These are phyloP conservation scores for Melanotaenia parkinsoni DNA, from an alignment of 2,797 vertebrate species.

Conservation along the genomic window DNA sequence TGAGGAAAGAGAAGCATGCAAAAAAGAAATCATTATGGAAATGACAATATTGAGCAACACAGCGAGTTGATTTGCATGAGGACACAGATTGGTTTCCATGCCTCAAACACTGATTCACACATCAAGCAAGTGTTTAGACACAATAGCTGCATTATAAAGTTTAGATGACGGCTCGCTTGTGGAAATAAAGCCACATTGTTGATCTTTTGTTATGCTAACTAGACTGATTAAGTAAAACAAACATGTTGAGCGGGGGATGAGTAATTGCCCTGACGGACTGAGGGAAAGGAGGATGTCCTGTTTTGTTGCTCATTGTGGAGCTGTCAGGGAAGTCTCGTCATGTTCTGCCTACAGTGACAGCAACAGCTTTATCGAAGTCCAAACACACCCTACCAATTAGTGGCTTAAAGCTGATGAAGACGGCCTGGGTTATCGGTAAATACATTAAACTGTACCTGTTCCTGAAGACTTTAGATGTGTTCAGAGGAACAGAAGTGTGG, in stretches of 20 bases:
- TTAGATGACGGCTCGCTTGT: conserved; percentile 29
- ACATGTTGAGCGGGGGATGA: conserved; percentile 34
- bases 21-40: conserved; percentile 52
- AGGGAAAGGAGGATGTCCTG: conserved; percentile 67
- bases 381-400: neutral
- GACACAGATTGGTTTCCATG: conserved; percentile 37
- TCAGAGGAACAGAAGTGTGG: neutral
- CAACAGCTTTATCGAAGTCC: conserved; percentile 14
- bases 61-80: conserved; percentile 57
- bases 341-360: conserved; percentile 21
- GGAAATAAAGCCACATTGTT: conserved; percentile 41
- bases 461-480: neutral
- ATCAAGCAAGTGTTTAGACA: conserved; percentile 17
- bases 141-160: conserved; percentile 51
- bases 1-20: conserved; percentile 40
- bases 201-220: conserved; percentile 51
- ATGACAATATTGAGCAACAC: conserved; percentile 33
- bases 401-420: neutral
- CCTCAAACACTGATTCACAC: neutral
- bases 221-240: conserved; percentile 28
- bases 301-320: conserved; percentile 65
- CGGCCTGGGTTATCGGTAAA: neutral
- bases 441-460: neutral
- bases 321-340: conserved; percentile 53
- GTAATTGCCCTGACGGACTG: conserved; percentile 53